These are phyloP conservation scores for Anoncus sp. DNA, from an alignment of 2,888 invertebrate species.

Conservation along the genomic window DNA sequence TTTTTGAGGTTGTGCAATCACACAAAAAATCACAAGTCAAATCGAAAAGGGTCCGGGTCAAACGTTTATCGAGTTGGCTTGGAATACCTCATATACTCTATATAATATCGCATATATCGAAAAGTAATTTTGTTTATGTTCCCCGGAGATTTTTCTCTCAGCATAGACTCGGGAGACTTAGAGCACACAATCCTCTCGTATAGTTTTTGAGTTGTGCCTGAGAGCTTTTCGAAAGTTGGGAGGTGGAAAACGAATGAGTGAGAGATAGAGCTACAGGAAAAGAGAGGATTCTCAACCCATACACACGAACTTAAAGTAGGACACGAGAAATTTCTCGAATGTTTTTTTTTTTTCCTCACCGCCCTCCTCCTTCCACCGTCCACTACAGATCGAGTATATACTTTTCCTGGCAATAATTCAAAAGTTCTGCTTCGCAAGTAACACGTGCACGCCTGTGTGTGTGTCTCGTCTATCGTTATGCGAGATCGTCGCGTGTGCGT, in stretches of 20 bases:
- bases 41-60: no score
- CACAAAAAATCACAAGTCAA: no score
- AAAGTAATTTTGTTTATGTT: conserved; percentile 67
- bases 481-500: conserved; percentile 3
- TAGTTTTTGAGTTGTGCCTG: conserved; percentile 30
- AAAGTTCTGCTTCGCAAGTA: conserved; percentile 34
- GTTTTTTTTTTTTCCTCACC: conserved; percentile 16
- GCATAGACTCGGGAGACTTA: not conserved
- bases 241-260: conserved; percentile 34
- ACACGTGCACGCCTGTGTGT: not conserved
- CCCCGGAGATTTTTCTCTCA: conserved; percentile 49
- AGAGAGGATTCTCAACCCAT: conserved; percentile 38
- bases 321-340: conserved; percentile 39
- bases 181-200: conserved; percentile 19
- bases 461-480: conserved; percentile 3
- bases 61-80: no score
- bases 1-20: no score
- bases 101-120: no score
- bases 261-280: conserved; percentile 21
- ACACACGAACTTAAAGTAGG: conserved; percentile 25
- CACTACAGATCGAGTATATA: conserved; percentile 21
- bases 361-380: not conserved
- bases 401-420: conserved; percentile 48
- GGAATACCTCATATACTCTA: no score
- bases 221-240: conserved; percentile 51